A percentile compares a stretch with the other conserved stretches of the same genome.
Evolutionary conservation across 37 sponge, comb jelly and placozoan species (phyloP).

Genomic region (Chondrilla cf. caribensis): DNA sequence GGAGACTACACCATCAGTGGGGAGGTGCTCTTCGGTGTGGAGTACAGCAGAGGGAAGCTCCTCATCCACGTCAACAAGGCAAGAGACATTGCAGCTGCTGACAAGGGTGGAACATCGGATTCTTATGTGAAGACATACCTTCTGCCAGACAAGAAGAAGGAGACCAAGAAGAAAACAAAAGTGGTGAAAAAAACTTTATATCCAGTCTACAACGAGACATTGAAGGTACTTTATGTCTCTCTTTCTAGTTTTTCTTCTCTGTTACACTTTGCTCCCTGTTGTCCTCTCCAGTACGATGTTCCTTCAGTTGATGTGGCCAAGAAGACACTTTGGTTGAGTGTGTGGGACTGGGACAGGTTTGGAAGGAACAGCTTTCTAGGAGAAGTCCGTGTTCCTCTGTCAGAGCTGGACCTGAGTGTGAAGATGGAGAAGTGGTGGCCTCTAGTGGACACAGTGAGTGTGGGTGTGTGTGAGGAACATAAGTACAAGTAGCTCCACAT

Average conservation of each 20-base stretch:
- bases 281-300: conserved; percentile 30
- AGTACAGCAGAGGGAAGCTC: conserved; percentile 38
- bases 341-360: conserved; percentile 74
- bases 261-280: neutral
- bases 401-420: conserved; percentile 41
- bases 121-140: conserved; percentile 75
- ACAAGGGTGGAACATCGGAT: conserved; percentile 46
- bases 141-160: conserved; percentile 64
- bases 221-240: conserved; percentile 40
- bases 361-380: conserved; percentile 68
- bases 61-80: conserved; percentile 29
- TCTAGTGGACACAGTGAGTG: conserved; percentile 54
- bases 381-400: conserved; percentile 59
- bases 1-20: conserved; percentile 26
- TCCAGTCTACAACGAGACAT: conserved; percentile 52
- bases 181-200: conserved; percentile 36
- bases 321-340: conserved; percentile 54
- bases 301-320: neutral
- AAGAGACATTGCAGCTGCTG: conserved; percentile 47
- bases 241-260: neutral
- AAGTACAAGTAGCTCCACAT: too few species aligned
- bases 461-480: too few species aligned
- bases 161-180: conserved; percentile 63
- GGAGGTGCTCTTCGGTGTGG: conserved; percentile 37
- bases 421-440: conserved; percentile 42